Percentiles rank a stretch among this genome's conserved stretches.
Evolutionary conservation across 2,113 vertebrate genomes (phyloP).

Genomic region (Corythornis vintsioides): DNA sequence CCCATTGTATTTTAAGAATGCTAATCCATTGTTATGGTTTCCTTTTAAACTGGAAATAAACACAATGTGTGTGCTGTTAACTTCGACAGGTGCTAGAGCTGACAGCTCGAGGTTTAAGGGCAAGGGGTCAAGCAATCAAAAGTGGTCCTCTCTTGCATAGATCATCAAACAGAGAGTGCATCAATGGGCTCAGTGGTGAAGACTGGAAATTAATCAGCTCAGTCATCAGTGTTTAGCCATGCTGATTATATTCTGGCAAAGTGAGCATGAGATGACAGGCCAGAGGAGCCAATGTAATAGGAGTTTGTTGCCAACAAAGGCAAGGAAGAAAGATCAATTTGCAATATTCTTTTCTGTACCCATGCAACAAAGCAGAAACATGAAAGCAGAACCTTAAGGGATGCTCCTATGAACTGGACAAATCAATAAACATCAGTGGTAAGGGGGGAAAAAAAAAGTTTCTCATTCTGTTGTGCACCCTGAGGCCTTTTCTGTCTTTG

Average conservation of each 20-base stretch:
- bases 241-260: conserved; percentile 80
- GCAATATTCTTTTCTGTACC: conserved; percentile 89
- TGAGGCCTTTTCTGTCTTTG: conserved; percentile 65
- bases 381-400: conserved; percentile 93
- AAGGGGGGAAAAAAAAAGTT: conserved; percentile 64
- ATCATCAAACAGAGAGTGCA: conserved; percentile 88
- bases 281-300: conserved; percentile 80
- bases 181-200: conserved; percentile 83
- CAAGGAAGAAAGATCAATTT: conserved; percentile 91
- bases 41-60: conserved; percentile 53
- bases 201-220: conserved; percentile 88
- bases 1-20: conserved; percentile 55
- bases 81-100: conserved; percentile 76
- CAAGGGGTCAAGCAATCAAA: conserved; percentile 89
- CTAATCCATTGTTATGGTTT: conserved; percentile 67
- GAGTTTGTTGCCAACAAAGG: conserved; percentile 84
- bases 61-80: conserved; percentile 56
- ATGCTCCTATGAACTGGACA: conserved; percentile 88
- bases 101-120: conserved; percentile 68
- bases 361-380: conserved; percentile 91
- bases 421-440: conserved; percentile 96
- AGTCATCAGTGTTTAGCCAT: conserved; percentile 83
- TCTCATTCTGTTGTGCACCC: conserved; percentile 74
- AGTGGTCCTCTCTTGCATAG: conserved; percentile 87
- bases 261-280: conserved; percentile 74